A percentile compares a stretch with the other conserved stretches of the same genome.
phyloP scores from a whole-genome alignment of 2,888 invertebrate genomes.

The Melikaiella ostensackeni region DNA sequence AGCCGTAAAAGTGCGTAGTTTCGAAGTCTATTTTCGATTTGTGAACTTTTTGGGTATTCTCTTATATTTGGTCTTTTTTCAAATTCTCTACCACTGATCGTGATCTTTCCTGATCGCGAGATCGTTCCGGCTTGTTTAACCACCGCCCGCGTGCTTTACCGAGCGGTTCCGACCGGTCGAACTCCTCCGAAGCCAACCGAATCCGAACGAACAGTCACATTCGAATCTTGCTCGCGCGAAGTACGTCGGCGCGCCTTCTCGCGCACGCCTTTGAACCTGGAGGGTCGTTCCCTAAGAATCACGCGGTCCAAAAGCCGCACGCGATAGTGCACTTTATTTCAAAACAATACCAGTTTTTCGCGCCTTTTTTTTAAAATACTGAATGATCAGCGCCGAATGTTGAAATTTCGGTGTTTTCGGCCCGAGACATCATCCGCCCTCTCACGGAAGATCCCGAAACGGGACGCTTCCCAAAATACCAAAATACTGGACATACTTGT shows the following conservation, averaged over 20 bases:
- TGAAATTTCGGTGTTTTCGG: not conserved
- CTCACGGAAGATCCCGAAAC: not conserved
- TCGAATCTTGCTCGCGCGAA: slow-evolving; percentile 65
- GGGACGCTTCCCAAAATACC: slow-evolving; percentile 23
- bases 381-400: not conserved
- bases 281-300: slow-evolving; percentile 16
- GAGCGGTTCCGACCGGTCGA: slow-evolving; percentile 43
- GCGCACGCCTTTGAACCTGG: slow-evolving; percentile 45
- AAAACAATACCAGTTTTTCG: not conserved
- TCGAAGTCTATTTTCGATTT: too few species aligned
- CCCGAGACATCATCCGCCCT: not conserved
- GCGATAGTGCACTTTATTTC: not conserved
- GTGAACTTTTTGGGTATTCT: too few species aligned
- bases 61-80: too few species aligned
- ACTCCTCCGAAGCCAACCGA: slow-evolving; percentile 54
- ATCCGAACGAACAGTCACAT: slow-evolving; percentile 60
- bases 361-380: not conserved
- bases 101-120: not conserved
- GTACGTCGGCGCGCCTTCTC: slow-evolving; percentile 55
- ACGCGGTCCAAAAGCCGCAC: not conserved
- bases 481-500: slow-evolving; percentile 26
- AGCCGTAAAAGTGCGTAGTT: too few species aligned
- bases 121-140: slow-evolving; percentile 27
- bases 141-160: slow-evolving; percentile 23
- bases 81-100: slow-evolving; percentile 6